Evolutionary conservation across 2,888 invertebrate species (phyloP), one percentile per base, ranked within the genome.

Genomic region (Trissolcus brochymenae): DNA sequence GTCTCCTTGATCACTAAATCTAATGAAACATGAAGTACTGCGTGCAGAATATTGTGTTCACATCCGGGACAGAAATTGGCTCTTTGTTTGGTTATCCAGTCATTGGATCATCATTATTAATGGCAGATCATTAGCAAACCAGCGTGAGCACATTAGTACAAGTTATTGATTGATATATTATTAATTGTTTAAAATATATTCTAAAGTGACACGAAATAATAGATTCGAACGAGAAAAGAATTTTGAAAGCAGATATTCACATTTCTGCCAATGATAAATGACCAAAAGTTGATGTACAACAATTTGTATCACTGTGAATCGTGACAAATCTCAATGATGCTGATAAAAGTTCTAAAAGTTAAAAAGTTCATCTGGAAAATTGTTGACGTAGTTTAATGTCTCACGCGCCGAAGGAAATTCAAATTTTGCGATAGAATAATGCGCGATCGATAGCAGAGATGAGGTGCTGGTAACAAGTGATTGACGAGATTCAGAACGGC

Each of bases 401-500:
- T 60, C 50, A 62, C 43, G 17, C 14, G 62, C 55, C 51, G 51
- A 71, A 62, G 61, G 56, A 62, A 71, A 71, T 71, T 71, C 41
- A 62, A 62, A 71, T 71, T 71, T 71, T 71, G 56, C 40, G 50
- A 61, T 61, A 70, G 70, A 62, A 71, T 71, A 71, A 71, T 71
- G 43, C 54, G 43, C 14, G 62, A 71, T 71, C 70, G 40, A 62
- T 71, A 71, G 29, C 16, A 61, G 70, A 56, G 61, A 50, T 53
- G 68, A 61, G 41, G 60, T 29, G 50, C 21, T 17, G 66, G 21
- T 19, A 40, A 14, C 59, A 16, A 70, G 25, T 71, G 56, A 62
- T 46, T 56, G 53, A 70, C 61, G 50, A 62, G 70, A 71, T 59
- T 29, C 55, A 56, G 61, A 61, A 56, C 55, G 35, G 40, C 35